Conservation (phyloP, 2,113 vertebrate genomes). For the Dendropsophus ebraccatus region DNA sequence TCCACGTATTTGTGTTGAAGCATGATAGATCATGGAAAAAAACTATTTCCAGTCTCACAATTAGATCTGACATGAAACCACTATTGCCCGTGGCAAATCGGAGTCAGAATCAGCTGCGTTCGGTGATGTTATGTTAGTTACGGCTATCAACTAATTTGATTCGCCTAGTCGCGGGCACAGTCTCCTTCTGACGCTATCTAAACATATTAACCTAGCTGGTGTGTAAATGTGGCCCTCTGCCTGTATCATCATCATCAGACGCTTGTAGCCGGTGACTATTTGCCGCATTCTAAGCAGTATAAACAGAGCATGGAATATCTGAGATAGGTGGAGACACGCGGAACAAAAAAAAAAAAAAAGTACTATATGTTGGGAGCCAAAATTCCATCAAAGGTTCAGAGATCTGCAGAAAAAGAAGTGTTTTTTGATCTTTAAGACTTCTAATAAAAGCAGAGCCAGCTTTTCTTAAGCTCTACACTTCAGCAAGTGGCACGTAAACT, state of each 20-base stretch:
- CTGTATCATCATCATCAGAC: conserved; percentile 50
- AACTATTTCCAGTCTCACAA: conserved; percentile 59
- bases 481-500: conserved; percentile 53
- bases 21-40: conserved; percentile 58
- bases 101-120: conserved; percentile 59
- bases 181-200: conserved; percentile 60
- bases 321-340: conserved; percentile 61
- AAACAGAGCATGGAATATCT: conserved; percentile 60
- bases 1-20: conserved; percentile 59
- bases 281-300: conserved; percentile 57
- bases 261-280: conserved; percentile 60
- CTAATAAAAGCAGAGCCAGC: conserved; percentile 57
- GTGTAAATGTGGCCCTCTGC: conserved; percentile 58
- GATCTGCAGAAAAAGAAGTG: conserved; percentile 25
- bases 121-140: conserved; percentile 65
- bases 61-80: conserved; percentile 60
- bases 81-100: conserved; percentile 60
- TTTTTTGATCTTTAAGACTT: conserved; percentile 63
- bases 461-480: conserved; percentile 58
- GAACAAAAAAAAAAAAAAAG: conserved; percentile 56
- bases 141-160: conserved; percentile 63
- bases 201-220: conserved; percentile 39
- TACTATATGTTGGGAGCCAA: conserved; percentile 59
- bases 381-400: conserved; percentile 63
- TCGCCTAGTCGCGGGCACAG: conserved; percentile 61